Conservation (phyloP, 2,888 invertebrate species). For the Acholoe squamosa region DNA sequence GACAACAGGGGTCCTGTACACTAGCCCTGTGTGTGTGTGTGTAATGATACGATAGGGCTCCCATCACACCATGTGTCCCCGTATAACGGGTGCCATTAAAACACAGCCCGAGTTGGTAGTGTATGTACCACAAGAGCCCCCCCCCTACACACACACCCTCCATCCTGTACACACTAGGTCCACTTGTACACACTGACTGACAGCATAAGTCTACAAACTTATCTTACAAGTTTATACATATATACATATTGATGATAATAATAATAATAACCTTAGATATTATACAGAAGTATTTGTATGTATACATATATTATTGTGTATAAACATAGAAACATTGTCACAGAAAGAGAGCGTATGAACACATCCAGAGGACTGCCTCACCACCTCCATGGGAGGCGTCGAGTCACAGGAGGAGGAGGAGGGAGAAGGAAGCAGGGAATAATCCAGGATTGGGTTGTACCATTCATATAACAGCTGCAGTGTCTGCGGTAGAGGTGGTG, state of each 20-base stretch:
- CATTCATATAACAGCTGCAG: not conserved
- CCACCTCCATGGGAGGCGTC: too few relatives aligned
- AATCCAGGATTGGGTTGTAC: too few relatives aligned
- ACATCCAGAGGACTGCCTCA: conserved; percentile 21
- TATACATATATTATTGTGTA: conserved; percentile 22
- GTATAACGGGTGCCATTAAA: not conserved
- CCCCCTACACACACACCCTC: not conserved
- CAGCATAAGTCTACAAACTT: not conserved
- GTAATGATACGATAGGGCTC: too few relatives aligned
- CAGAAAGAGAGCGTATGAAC: conserved; percentile 42
- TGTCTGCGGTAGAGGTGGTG: not conserved
- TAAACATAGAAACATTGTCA: conserved; percentile 48
- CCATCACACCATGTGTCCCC: not conserved
- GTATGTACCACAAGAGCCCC: not conserved
- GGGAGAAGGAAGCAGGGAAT: not conserved
- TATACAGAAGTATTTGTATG: not conserved
- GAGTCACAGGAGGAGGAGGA: not conserved
- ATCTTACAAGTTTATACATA: conserved; percentile 44
- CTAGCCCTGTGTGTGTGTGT: not conserved
- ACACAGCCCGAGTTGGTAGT: not conserved
- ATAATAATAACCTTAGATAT: conserved; percentile 18
- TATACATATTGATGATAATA: not conserved
- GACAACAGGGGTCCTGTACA: not conserved
- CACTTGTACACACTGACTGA: not conserved
- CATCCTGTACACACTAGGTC: not conserved